Conservation (phyloP, 2,113 vertebrate species). For the Dipodomys spectabilis region DNA sequence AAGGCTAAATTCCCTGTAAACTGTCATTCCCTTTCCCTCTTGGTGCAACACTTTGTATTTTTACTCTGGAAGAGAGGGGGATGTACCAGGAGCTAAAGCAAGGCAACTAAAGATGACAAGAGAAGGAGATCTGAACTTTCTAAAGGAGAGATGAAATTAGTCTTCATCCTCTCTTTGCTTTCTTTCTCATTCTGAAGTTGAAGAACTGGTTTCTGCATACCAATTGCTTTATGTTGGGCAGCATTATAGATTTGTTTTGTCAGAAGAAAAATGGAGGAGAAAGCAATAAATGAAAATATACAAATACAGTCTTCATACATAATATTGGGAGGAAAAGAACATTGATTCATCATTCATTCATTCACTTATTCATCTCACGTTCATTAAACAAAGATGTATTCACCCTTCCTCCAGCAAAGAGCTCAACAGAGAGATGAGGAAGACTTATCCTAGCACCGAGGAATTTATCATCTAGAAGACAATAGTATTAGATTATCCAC, state of each 20-base stretch:
- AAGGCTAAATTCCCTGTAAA: background rate
- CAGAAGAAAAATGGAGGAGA: background rate
- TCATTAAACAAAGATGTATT: background rate
- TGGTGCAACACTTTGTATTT: background rate
- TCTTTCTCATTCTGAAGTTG: background rate
- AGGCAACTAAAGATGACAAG: background rate
- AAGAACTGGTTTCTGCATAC: slow-evolving; percentile 2
- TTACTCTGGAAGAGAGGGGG: background rate
- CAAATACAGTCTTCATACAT: background rate
- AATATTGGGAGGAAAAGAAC: background rate
- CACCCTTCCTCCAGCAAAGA: background rate
- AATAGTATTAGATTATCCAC: background rate
- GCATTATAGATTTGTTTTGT: background rate
- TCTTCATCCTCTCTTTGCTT: background rate
- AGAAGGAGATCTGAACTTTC: background rate
- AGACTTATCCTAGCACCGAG: background rate
- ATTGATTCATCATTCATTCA: background rate
- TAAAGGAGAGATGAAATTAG: background rate
- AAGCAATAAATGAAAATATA: slow-evolving; percentile 35
- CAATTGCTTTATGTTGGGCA: background rate
- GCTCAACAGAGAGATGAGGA: background rate
- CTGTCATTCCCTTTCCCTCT: no score
- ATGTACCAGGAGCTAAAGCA: no score
- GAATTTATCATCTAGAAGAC: background rate
- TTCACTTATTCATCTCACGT: background rate